Conservation (phyloP, 2,113 vertebrate genomes). For the Mesocricetus auratus region DNA sequence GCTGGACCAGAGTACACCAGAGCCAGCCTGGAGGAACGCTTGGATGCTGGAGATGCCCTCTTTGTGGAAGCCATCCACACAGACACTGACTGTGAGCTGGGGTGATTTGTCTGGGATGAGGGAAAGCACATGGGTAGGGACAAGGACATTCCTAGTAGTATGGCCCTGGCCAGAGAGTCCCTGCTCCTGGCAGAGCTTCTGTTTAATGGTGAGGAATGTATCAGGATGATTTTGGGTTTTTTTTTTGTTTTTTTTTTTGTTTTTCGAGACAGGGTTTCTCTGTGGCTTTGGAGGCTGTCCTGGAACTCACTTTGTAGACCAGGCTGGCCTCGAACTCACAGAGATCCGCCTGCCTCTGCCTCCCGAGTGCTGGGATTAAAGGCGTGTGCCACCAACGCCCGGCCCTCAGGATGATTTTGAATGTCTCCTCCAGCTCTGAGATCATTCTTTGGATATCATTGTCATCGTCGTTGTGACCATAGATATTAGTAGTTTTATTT, state of each 20-base stretch:
- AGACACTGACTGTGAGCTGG: conserved; percentile 94
- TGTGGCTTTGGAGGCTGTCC: no score
- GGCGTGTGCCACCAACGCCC: no score
- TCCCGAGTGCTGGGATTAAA: no score
- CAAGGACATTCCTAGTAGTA: neutral
- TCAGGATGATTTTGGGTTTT: neutral
- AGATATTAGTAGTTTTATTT: conserved; percentile 15
- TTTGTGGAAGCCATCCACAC: conserved; percentile 98
- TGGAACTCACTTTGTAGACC: no score
- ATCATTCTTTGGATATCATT: neutral
- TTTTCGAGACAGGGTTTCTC: no score
- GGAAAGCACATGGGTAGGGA: neutral
- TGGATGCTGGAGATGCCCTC: conserved; percentile 94
- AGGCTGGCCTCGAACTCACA: no score
- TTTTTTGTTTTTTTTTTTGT: no score
- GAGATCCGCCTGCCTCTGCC: no score
- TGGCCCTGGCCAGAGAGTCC: neutral
- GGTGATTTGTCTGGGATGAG: neutral
- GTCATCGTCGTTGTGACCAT: neutral
- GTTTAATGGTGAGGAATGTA: neutral
- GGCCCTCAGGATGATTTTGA: neutral
- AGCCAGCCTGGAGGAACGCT: conserved; percentile 90
- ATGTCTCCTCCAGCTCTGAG: neutral
- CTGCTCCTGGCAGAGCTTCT: neutral
- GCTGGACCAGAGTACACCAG: conserved; percentile 95